Evolutionary conservation across 2,113 vertebrate genomes (phyloP), one percentile per base, ranked within the genome.

Genomic region (Peucedramus taeniatus): DNA sequence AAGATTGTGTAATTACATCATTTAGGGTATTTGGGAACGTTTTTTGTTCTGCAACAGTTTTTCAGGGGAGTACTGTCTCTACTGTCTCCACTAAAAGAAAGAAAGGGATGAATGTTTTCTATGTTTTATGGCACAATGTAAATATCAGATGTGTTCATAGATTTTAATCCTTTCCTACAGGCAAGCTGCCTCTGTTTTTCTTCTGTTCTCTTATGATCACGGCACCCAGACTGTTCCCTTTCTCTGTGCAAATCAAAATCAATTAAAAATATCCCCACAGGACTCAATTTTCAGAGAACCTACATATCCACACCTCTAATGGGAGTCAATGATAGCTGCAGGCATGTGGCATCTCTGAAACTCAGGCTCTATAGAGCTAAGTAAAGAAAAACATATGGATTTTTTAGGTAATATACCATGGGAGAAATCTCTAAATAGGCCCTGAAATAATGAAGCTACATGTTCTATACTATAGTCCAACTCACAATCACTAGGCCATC

Each of bases 361-460:
- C 39, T 53, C 51, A 83, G 64, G 63, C 77, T 93, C 70, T 96
- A 63, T 35, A 74, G 69, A 95, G 84, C 89, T 87, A 93, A 93
- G 85, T 95, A 89, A 94, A 90, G 94, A 71, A 96, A 96, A 96
- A 79, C 96, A 96, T 94, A 98, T 94, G 94, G 96, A 96, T 96
- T 94, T 95, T 96, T 70, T 92, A 96, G 97, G 92, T 96, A 96
- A 95, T 77, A 96, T 94, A 96, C 96, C 96, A 97, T 85, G 94
- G 96, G 97, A 97, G 95, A 97, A 85, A 88, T 81, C 89, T 86
- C 96, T 97, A 97, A 97, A 97, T 95, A 95, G 94, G 92, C 77
- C 68, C 84, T 94, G 95, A 93, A 97, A 97, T 97, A 96, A 94
- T 96, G 93, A 96, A 97, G 89, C 95, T 97, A 91, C 95, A 94